phyloP scores from a whole-genome alignment of 2,797 vertebrate species.

The Meda fulgida region DNA sequence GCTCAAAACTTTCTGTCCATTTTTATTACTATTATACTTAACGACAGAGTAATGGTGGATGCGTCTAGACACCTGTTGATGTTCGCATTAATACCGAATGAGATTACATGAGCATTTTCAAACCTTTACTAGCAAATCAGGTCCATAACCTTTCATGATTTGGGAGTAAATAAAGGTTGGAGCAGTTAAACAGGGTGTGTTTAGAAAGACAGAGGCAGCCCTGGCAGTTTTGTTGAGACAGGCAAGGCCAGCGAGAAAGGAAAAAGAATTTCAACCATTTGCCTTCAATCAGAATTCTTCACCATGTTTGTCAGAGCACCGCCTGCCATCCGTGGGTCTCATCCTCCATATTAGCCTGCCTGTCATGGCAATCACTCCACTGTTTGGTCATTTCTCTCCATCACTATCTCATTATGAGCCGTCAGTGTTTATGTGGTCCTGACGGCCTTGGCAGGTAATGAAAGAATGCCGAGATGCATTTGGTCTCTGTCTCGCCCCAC shows the following conservation, averaged over 20 bases:
- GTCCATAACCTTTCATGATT: neutral
- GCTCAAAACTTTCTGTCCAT: neutral
- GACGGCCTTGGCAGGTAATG: conserved; percentile 58
- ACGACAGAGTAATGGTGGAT: neutral
- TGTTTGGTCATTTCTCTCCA: conserved; percentile 63
- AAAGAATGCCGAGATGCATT: conserved; percentile 57
- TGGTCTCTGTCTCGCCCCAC: conserved; percentile 47
- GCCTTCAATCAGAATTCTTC: conserved; percentile 55
- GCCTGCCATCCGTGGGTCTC: conserved; percentile 44
- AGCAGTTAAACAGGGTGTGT: conserved; percentile 11
- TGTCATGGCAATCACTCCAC: conserved; percentile 63
- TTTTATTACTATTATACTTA: neutral
- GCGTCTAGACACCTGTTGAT: conserved; percentile 5
- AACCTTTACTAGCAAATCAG: conserved; percentile 24
- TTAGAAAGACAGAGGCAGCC: conserved; percentile 36
- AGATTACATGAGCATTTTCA: conserved; percentile 5
- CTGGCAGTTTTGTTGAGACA: conserved; percentile 32
- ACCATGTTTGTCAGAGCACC: conserved; percentile 55
- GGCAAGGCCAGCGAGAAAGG: conserved; percentile 17
- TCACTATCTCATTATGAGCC: conserved; percentile 65
- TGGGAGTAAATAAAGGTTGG: conserved; percentile 11
- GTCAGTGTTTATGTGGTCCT: conserved; percentile 61
- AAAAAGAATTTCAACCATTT: conserved; percentile 47
- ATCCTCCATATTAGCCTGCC: conserved; percentile 56
- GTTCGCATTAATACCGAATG: conserved; percentile 20